Conservation (phyloP, 2,113 vertebrate species). For the Erinaceus europaeus region DNA sequence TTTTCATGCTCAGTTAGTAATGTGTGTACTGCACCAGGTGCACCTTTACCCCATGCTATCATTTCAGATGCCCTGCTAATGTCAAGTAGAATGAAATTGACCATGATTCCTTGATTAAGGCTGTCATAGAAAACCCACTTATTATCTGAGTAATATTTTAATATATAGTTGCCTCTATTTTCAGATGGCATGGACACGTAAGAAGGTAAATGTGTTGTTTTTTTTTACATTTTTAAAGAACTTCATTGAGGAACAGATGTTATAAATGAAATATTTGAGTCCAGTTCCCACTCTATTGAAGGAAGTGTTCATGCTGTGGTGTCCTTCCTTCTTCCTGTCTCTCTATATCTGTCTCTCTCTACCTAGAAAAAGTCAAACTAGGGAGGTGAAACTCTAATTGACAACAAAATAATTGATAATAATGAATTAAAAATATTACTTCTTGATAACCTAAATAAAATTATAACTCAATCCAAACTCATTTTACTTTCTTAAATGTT, state of each 20-base stretch:
- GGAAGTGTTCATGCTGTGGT: too few relatives aligned
- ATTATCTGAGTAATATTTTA: not conserved
- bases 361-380: too few relatives aligned
- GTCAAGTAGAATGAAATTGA: not conserved
- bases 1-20: too few relatives aligned
- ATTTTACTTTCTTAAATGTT: not conserved
- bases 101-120: not conserved
- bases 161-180: not conserved
- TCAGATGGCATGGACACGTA: not conserved
- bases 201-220: not conserved
- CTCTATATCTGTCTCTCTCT: too few relatives aligned
- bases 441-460: slow-evolving; percentile 5
- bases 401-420: too few relatives aligned
- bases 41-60: too few relatives aligned
- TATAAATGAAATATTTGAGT: not conserved
- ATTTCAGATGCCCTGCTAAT: not conserved
- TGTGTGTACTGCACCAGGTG: too few relatives aligned
- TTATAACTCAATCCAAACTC: not conserved
- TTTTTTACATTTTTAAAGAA: not conserved
- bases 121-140: not conserved
- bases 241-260: not conserved
- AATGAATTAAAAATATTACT: not conserved
- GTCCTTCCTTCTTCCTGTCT: too few relatives aligned
- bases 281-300: too few relatives aligned
- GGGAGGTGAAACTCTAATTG: too few relatives aligned